A percentile compares a stretch with the other conserved stretches of the same genome.
Conservation (phyloP, 1,140 invertebrate species). For the Anastatus disparis region DNA sequence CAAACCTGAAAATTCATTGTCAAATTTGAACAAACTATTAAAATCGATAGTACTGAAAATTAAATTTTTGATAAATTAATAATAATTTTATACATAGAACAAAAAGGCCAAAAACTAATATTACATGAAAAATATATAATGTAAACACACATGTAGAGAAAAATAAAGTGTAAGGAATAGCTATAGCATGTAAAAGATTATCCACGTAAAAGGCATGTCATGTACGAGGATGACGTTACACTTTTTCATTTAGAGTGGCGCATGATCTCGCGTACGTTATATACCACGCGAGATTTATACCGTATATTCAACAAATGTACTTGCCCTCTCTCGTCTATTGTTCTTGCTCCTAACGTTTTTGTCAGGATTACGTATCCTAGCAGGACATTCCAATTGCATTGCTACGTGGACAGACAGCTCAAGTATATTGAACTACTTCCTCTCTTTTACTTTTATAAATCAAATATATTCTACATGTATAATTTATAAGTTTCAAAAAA, state of each 20-base stretch:
- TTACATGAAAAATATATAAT: no score
- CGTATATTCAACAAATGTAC: slow-evolving; percentile 9
- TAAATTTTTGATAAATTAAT: no score
- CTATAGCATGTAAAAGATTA: no score
- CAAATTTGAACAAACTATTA: no score
- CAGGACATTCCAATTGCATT: background rate
- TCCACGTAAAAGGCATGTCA: slow-evolving; percentile 8
- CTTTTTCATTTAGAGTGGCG: slow-evolving; percentile 12
- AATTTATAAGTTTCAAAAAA: no score
- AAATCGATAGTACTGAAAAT: no score
- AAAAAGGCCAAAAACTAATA: no score
- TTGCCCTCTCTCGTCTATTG: background rate
- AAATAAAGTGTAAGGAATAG: no score
- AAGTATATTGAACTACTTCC: background rate
- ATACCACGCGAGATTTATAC: background rate
- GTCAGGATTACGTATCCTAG: background rate
- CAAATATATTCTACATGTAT: background rate
- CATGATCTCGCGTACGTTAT: background rate
- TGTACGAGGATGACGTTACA: slow-evolving; percentile 1
- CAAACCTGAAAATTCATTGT: no score
- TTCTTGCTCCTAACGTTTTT: background rate
- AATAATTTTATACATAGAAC: no score
- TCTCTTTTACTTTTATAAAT: background rate
- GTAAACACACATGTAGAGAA: no score
- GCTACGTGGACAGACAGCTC: background rate